These are phyloP conservation scores for Turritopsis dohrnii DNA, from an alignment of 30 jellyfish, hydroid and myxozoan species.

Conservation along the genomic window DNA sequence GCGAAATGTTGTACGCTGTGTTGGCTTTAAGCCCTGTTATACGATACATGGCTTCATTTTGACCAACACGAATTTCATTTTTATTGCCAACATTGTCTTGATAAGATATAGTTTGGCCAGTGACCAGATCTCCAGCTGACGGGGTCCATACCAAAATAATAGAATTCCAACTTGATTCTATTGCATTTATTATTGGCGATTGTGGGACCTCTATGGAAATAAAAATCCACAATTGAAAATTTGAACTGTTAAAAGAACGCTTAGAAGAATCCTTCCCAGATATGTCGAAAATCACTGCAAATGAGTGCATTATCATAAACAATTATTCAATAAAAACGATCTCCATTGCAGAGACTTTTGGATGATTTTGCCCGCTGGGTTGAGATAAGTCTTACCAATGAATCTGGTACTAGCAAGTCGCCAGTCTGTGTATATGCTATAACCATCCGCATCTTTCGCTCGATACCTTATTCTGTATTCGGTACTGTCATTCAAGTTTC, in stretches of 20 bases:
- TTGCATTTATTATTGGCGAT: neutral
- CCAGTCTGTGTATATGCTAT: slow-evolving; percentile 5
- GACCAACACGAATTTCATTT: neutral
- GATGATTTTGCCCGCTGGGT: no score
- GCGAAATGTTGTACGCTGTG: neutral
- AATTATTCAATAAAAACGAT: no score
- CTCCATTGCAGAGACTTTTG: no score
- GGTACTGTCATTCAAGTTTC: neutral
- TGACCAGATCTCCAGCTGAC: slow-evolving; percentile 5
- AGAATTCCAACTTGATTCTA: neutral
- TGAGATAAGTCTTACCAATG: neutral
- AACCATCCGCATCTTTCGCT: neutral
- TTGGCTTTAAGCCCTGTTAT: neutral
- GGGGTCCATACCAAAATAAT: neutral
- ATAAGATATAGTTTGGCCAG: neutral
- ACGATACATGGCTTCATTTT: neutral
- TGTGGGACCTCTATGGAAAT: neutral
- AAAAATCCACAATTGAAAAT: neutral
- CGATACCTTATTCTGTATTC: neutral
- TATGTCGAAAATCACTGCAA: no score
- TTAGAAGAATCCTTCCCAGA: no score
- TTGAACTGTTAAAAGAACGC: neutral
- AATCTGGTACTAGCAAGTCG: neutral
- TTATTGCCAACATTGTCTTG: neutral
- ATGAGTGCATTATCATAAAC: no score